Evolutionary conservation across 2,888 invertebrate species (phyloP), one percentile per base, ranked within the genome.

Genomic region (Pharmacophagus antenor): DNA sequence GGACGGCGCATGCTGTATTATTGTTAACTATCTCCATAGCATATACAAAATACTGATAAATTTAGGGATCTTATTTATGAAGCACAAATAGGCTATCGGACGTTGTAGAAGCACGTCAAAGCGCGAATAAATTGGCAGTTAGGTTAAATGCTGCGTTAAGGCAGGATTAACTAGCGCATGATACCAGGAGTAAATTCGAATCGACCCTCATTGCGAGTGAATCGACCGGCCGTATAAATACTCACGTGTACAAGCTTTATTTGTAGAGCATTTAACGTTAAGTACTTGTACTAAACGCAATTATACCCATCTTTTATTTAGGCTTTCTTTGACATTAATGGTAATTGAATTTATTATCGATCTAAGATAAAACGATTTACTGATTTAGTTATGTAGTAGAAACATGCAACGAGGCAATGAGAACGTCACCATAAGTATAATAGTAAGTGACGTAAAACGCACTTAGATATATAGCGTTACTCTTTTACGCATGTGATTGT

Each of bases 131-230:
- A 61, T 56, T 61, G 61, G 61, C 52, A 37, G 52, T 61, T 61
- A 61, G 59, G 51, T 58, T 61, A 61, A 61, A 61, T 61, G 61
- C 61, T 56, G 61, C 61, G 61, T 62, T 61, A 72, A 73, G 71
- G 73, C 68, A 63, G 70, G 71, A 70, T 71, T 68, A 74, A 77
- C 71, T 72, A 71, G 76, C 70, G 79, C 80, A 79, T 76, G 74
- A 76, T 80, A 72, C 80, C 77, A 73, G 73, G 67, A 70, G 77
- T 76, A 80, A 84, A 82, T 74, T 79, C 67, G 64, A 69, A 67
- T 70, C 72, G 70, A 70, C 74, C 76, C 74, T 74, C 72, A 58
- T 46, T 56, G 68, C 63, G 62, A 65, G 66, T 69, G 63, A 76
- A 70, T 72, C 75, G 69, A 58, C 74, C 76, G 70, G 68, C 75